A percentile compares a stretch with the other conserved stretches of the same genome.
Conservation (phyloP, 2,888 invertebrate genomes). For the Helobdella robusta region DNA sequence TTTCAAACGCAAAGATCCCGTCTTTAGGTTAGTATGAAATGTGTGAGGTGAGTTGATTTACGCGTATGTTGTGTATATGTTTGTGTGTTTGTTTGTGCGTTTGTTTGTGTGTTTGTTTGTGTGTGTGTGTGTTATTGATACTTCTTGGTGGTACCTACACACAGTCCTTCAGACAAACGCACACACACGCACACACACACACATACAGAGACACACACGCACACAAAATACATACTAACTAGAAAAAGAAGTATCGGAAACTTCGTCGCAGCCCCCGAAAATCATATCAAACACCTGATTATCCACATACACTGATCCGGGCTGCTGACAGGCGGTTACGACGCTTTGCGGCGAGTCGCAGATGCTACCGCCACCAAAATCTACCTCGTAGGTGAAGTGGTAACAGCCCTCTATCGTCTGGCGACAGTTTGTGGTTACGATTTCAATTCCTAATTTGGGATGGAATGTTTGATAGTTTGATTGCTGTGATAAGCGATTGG, state of each 20-base stretch:
- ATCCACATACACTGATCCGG: slow-evolving; percentile 88
- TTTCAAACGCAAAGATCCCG: too few species aligned
- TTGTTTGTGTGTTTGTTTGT: too few species aligned
- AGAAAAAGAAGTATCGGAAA: slow-evolving; percentile 30
- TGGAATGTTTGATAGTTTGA: too few species aligned
- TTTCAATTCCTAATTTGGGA: slow-evolving; percentile 35
- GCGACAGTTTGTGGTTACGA: slow-evolving; percentile 43
- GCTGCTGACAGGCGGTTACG: slow-evolving; percentile 83
- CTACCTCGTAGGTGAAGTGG: slow-evolving; percentile 46
- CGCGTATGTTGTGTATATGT: too few species aligned
- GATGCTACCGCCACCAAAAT: slow-evolving; percentile 45
- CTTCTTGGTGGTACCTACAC: too few species aligned
- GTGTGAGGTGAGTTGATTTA: too few species aligned
- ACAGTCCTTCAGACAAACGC: too few species aligned
- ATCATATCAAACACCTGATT: slow-evolving; percentile 93
- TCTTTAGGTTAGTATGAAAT: too few species aligned
- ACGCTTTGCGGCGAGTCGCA: slow-evolving; percentile 76
- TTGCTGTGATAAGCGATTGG: slow-evolving; percentile 2
- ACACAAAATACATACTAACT: background rate
- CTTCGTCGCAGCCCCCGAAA: slow-evolving; percentile 66
- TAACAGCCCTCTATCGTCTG: slow-evolving; percentile 47
- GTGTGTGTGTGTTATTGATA: too few species aligned
- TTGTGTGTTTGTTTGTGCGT: too few species aligned
- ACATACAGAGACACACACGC: too few species aligned
- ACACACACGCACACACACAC: too few species aligned